A percentile compares a stretch with the other conserved stretches of the same genome.
phyloP scores from a whole-genome alignment of 2,113 vertebrate species.

The Pituophis catenifer region DNA sequence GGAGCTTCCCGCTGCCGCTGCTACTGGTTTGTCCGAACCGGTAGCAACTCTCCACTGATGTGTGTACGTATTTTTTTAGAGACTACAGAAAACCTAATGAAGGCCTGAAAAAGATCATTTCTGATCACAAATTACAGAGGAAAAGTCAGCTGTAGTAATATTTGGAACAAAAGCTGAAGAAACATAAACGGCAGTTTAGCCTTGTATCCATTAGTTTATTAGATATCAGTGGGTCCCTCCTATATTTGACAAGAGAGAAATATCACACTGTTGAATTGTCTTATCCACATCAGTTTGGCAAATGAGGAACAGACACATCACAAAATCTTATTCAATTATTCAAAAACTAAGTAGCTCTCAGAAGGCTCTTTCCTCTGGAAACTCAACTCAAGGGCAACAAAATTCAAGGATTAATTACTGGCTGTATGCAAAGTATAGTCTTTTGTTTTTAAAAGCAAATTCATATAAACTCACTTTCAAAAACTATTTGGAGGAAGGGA shows the following conservation, averaged over 20 bases:
- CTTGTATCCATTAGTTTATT: background rate
- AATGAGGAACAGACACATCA: background rate
- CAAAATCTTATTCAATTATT: constrained; percentile 3
- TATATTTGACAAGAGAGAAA: background rate
- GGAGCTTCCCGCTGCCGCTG: too few species aligned
- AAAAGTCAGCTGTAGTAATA: background rate
- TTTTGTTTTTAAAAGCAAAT: background rate
- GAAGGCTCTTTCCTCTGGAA: background rate
- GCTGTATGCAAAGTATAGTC: background rate
- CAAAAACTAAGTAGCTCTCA: background rate
- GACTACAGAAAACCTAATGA: background rate
- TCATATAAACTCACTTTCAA: background rate
- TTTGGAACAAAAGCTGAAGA: background rate
- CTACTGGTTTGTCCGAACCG: too few species aligned
- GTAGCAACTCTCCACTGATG: background rate
- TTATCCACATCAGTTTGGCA: background rate
- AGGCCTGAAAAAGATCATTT: background rate
- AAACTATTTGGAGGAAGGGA: background rate
- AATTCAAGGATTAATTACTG: constrained; percentile 8
- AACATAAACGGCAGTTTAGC: background rate
- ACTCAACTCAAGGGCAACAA: background rate
- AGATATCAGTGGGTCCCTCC: background rate
- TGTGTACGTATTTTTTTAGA: background rate
- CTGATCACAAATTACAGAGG: background rate
- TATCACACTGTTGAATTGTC: background rate